Percentiles rank a stretch among this genome's conserved stretches.
Conservation (phyloP, 2,888 invertebrate species). For the Aphodius sticticus region DNA sequence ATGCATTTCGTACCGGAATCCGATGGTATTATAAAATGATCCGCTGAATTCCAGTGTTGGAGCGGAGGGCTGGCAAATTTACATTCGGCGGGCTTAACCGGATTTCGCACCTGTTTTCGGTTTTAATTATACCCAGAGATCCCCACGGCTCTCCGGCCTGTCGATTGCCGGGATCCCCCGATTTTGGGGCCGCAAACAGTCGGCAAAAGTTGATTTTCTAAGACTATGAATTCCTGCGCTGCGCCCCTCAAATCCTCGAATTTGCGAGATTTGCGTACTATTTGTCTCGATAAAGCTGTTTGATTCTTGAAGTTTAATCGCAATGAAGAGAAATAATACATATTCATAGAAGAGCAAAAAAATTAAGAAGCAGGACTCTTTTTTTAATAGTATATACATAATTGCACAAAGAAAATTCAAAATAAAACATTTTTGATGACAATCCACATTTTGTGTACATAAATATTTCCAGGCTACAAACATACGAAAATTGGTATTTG, state of each 20-base stretch:
- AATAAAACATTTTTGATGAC: too few species aligned
- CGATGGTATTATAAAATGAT: constrained; percentile 51
- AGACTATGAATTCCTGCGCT: neutral
- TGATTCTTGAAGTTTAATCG: neutral
- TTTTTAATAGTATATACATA: too few species aligned
- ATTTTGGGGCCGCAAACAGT: neutral
- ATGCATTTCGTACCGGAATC: constrained; percentile 37
- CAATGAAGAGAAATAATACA: neutral
- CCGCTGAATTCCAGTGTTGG: constrained; percentile 46
- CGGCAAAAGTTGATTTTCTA: constrained; percentile 4
- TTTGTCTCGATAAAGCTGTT: neutral
- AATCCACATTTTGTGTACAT: too few species aligned
- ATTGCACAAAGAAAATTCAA: too few species aligned
- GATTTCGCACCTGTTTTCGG: constrained; percentile 53
- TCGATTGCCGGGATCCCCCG: constrained; percentile 9
- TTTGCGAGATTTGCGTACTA: neutral
- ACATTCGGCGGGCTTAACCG: constrained; percentile 51
- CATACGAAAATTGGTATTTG: too few species aligned
- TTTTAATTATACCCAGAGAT: constrained; percentile 42
- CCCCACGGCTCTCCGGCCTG: constrained; percentile 20
- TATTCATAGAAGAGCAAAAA: neutral
- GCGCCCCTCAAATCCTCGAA: neutral
- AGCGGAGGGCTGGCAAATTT: constrained; percentile 50
- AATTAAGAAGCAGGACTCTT: neutral
- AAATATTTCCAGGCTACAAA: too few species aligned